Evolutionary conservation across 2,113 vertebrate genomes (phyloP).

Genomic region (Ranitomeya imitator): DNA sequence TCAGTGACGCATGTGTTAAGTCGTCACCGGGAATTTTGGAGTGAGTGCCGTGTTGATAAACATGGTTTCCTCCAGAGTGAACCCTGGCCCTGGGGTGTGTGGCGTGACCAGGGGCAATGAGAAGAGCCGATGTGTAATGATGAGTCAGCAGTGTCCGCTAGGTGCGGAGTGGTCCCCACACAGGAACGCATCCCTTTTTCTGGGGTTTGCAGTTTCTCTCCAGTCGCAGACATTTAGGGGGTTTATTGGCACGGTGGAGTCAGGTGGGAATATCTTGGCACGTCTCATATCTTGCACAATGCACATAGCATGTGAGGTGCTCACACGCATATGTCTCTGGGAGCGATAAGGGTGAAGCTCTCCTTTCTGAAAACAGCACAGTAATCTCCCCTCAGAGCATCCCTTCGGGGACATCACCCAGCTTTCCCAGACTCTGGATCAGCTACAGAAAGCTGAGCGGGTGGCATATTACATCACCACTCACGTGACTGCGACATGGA

Average conservation of each 20-base stretch:
- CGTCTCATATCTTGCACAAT: background rate
- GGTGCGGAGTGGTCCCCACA: background rate
- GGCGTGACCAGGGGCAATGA: background rate
- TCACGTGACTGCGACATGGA: too few species aligned
- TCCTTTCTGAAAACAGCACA: background rate
- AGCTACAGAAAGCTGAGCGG: too few species aligned
- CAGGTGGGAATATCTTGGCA: slow-evolving; percentile 30
- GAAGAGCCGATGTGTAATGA: background rate
- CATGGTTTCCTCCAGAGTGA: background rate
- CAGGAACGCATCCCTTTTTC: background rate
- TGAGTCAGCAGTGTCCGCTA: background rate
- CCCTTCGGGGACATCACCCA: too few species aligned
- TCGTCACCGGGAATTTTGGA: background rate
- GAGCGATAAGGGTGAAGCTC: background rate
- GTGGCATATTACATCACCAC: too few species aligned
- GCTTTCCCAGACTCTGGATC: too few species aligned
- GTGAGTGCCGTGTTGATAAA: background rate
- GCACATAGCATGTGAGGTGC: background rate
- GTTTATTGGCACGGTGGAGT: background rate
- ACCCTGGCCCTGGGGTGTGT: background rate
- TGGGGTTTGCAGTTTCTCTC: too few species aligned
- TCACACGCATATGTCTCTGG: background rate
- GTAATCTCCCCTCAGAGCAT: too few species aligned
- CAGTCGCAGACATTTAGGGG: background rate
- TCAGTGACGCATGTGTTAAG: background rate